These are phyloP conservation scores for Agelas oroides DNA, from an alignment of 37 sponge, comb jelly and placozoan species.

Conservation along the genomic window DNA sequence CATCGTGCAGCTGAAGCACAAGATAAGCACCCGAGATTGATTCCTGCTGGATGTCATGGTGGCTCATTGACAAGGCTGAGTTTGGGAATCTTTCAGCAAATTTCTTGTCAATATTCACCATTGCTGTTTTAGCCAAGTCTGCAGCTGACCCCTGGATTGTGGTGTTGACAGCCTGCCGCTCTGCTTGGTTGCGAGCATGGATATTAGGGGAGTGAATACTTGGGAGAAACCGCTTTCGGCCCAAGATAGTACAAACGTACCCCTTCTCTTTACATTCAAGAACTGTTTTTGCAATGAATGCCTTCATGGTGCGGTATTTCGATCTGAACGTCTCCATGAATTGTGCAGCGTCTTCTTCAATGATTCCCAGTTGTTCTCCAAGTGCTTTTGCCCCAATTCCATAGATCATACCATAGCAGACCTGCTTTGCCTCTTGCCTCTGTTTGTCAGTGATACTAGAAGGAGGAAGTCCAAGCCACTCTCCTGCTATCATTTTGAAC, in stretches of 20 bases:
- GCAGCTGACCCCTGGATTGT: constrained; percentile 97
- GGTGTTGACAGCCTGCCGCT: constrained; percentile 94
- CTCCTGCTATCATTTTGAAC: constrained; percentile 89
- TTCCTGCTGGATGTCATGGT: background rate
- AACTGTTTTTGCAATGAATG: constrained; percentile 75
- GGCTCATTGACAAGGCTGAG: background rate
- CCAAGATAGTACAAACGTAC: constrained; percentile 76
- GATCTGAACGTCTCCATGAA: constrained; percentile 92
- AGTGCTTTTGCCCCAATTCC: constrained; percentile 92
- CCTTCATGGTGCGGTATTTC: constrained; percentile 74
- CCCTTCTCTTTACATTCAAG: constrained; percentile 74
- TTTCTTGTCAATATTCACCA: constrained; percentile 79
- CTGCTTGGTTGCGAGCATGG: constrained; percentile 79
- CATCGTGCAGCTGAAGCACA: constrained; percentile 95
- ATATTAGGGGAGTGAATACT: constrained; percentile 69
- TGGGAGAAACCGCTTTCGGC: constrained; percentile 85
- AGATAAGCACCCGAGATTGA: constrained; percentile 39
- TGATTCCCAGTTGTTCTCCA: constrained; percentile 81
- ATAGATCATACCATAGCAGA: constrained; percentile 98
- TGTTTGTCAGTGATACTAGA: constrained; percentile 62
- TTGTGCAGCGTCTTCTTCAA: constrained; percentile 82
- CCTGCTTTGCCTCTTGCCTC: constrained; percentile 92
- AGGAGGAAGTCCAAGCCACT: constrained; percentile 75
- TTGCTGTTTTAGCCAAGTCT: constrained; percentile 95
- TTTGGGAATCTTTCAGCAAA: background rate